A percentile compares a stretch with the other conserved stretches of the same genome.
phyloP scores from a whole-genome alignment of 2,113 vertebrate genomes.

The Siphamia tubifer region DNA sequence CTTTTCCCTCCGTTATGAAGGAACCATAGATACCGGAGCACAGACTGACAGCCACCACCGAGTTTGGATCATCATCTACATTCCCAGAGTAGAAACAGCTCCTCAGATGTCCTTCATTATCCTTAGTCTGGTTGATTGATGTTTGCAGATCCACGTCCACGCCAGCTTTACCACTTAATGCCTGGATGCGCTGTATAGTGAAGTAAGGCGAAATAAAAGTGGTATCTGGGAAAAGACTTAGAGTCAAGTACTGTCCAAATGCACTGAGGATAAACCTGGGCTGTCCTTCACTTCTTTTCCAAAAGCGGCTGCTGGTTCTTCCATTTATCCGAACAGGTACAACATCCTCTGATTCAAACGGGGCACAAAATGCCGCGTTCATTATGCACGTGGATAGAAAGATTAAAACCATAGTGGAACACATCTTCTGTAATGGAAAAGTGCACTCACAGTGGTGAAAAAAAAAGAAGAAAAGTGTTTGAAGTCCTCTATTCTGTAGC shows the following conservation, averaged over 20 bases:
- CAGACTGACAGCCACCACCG: conserved; percentile 84
- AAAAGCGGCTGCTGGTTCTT: conserved; percentile 65
- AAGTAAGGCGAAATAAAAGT: conserved; percentile 83
- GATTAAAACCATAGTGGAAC: conserved; percentile 7
- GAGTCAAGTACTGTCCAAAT: conserved; percentile 79
- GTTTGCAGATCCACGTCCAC: background rate
- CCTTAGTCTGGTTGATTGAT: conserved; percentile 45
- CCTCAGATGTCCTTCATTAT: conserved; percentile 57
- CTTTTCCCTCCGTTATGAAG: conserved; percentile 80
- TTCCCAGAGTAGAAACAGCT: conserved; percentile 85
- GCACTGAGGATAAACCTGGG: conserved; percentile 76
- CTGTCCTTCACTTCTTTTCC: conserved; percentile 74
- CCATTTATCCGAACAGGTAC: conserved; percentile 68
- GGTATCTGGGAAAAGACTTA: conserved; percentile 82
- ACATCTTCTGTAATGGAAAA: conserved; percentile 56
- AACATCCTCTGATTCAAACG: conserved; percentile 71
- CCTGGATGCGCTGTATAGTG: conserved; percentile 75
- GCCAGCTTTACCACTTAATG: conserved; percentile 1
- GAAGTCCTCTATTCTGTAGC: conserved; percentile 1
- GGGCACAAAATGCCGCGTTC: conserved; percentile 50
- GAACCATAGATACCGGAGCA: conserved; percentile 85
- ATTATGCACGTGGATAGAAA: conserved; percentile 51
- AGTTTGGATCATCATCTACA: conserved; percentile 74
- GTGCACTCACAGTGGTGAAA: background rate
- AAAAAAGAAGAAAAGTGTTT: background rate